Evolutionary conservation across 1,140 invertebrate species (phyloP).

Genomic region (Ganaspis sp.): DNA sequence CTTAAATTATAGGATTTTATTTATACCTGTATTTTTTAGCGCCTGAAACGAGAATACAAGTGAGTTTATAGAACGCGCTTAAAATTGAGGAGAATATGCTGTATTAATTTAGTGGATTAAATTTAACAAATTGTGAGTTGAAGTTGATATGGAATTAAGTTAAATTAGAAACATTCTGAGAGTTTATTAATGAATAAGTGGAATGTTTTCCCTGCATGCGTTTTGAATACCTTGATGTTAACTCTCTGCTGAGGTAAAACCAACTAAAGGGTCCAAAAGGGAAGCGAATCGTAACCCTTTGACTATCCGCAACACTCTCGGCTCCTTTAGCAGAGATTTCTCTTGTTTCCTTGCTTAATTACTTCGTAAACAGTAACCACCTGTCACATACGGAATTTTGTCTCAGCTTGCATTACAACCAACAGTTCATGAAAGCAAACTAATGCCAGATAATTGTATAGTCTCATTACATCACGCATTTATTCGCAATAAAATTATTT

Average conservation of each 20-base stretch:
- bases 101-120: too few species aligned
- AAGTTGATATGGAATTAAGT: too few species aligned
- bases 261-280: constrained; percentile 10
- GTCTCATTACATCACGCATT: too few species aligned
- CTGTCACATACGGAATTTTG: constrained; percentile 4
- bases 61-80: too few species aligned
- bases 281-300: background rate
- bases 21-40: too few species aligned
- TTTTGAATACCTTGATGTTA: background rate
- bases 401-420: background rate
- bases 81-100: too few species aligned
- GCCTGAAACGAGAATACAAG: too few species aligned
- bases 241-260: background rate
- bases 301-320: background rate
- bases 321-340: constrained; percentile 21
- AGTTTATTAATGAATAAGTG: background rate
- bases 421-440: background rate
- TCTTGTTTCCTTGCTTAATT: constrained; percentile 23
- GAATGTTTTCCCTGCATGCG: background rate
- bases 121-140: too few species aligned
- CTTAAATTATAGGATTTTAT: too few species aligned
- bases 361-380: constrained; percentile 17
- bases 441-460: too few species aligned
- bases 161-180: too few species aligned
- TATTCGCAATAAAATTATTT: too few species aligned